Conservation (phyloP, 30 jellyfish, hydroid and myxozoan genomes). For the Chironex yamaguchii region DNA sequence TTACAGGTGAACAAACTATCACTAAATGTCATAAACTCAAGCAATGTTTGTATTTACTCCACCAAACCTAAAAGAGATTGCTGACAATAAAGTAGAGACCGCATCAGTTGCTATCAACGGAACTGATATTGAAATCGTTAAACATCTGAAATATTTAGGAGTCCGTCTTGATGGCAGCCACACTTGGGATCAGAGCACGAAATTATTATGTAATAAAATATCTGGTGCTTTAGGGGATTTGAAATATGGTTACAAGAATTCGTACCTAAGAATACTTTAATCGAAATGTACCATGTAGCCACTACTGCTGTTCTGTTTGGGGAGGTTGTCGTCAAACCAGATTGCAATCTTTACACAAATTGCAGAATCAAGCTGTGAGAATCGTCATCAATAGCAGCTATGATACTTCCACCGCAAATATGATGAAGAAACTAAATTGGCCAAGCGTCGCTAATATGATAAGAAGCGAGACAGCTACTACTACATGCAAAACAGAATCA, state of each 20-base stretch:
- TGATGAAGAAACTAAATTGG: background rate
- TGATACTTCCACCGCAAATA: background rate
- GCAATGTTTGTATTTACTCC: conserved; percentile 9
- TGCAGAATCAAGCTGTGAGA: too few species aligned
- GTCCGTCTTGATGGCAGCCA: background rate
- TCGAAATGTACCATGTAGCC: background rate
- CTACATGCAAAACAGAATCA: background rate
- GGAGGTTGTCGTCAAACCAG: conserved; percentile 9
- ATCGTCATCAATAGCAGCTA: too few species aligned
- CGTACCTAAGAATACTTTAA: conserved; percentile 7
- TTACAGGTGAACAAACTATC: conserved; percentile 19
- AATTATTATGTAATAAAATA: too few species aligned
- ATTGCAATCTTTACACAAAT: conserved; percentile 2
- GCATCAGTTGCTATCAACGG: background rate
- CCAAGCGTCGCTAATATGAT: background rate
- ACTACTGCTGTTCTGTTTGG: conserved; percentile 4
- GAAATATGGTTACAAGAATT: background rate
- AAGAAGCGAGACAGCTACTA: conserved; percentile 21
- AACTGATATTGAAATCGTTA: conserved; percentile 20
- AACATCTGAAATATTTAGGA: conserved; percentile 8
- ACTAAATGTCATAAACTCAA: conserved; percentile 12
- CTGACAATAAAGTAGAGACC: conserved; percentile 4
- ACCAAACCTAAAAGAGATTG: background rate
- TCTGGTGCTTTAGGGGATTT: background rate
- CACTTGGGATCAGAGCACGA: too few species aligned